A percentile compares a stretch with the other conserved stretches of the same genome.
Evolutionary conservation across 2,888 invertebrate genomes (phyloP).

Genomic region (Erebia palarica): DNA sequence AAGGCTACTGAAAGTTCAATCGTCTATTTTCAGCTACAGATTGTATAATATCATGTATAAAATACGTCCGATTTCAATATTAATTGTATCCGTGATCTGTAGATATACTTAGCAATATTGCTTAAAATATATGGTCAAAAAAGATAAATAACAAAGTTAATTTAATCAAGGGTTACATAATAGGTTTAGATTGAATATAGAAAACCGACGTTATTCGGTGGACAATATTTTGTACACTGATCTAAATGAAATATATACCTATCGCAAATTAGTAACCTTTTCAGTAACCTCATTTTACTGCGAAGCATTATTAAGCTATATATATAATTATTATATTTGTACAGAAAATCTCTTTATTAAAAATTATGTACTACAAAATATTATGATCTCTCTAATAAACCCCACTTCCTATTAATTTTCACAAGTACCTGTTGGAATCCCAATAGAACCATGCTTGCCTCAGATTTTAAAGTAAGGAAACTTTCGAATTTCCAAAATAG

Average conservation of each 20-base stretch:
- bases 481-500: conserved; percentile 70
- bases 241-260: not conserved
- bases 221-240: not conserved
- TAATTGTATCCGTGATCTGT: no score
- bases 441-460: conserved; percentile 77
- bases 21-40: not conserved
- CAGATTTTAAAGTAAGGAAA: conserved; percentile 55
- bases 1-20: conserved; percentile 46
- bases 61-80: no score
- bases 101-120: no score
- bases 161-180: no score
- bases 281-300: conserved; percentile 44
- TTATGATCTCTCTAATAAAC: conserved; percentile 45
- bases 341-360: conserved; percentile 36
- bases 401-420: conserved; percentile 62
- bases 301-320: conserved; percentile 52
- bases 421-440: conserved; percentile 75
- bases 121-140: not conserved
- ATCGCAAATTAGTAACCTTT: conserved; percentile 18
- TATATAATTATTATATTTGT: conserved; percentile 27
- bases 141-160: not conserved
- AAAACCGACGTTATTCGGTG: no score
- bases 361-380: conserved; percentile 3
- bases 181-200: no score
- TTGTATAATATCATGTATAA: not conserved